Evolutionary conservation across 2,888 invertebrate genomes (phyloP).

Genomic region (Nemoura dubitans): DNA sequence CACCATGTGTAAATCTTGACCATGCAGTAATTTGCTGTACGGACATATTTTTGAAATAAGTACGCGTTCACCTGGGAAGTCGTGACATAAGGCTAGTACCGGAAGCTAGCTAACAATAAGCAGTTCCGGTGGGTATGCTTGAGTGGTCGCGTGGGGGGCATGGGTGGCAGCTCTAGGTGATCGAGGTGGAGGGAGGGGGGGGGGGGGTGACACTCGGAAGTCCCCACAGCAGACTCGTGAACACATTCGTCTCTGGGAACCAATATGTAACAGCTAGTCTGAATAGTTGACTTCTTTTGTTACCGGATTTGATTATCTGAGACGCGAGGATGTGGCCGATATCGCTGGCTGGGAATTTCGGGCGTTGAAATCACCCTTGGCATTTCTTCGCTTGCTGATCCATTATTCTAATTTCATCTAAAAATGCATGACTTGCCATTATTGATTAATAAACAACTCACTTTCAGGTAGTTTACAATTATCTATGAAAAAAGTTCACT

Average conservation of each 20-base stretch:
- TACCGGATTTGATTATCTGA: background rate
- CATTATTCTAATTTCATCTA: no score
- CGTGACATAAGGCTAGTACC: constrained; percentile 28
- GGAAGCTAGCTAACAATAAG: constrained; percentile 37
- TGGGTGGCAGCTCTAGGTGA: background rate
- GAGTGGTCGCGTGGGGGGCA: constrained; percentile 19
- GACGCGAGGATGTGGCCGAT: background rate
- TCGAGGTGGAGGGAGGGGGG: background rate
- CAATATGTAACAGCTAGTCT: background rate
- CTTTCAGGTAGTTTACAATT: no score
- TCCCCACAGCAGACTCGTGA: background rate
- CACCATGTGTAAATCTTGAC: constrained; percentile 1
- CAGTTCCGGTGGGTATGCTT: constrained; percentile 34
- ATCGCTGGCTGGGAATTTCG: background rate
- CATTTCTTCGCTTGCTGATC: no score
- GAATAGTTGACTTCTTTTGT: background rate
- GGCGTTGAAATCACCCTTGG: background rate
- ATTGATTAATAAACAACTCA: no score
- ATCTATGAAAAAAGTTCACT: no score
- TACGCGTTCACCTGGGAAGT: background rate
- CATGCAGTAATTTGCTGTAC: background rate
- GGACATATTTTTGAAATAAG: constrained; percentile 3
- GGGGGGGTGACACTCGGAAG: background rate
- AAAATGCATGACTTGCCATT: no score
- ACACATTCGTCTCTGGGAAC: background rate